These are phyloP conservation scores for Manacus vitellinus DNA, from an alignment of 2,113 vertebrate species.

Conservation along the genomic window DNA sequence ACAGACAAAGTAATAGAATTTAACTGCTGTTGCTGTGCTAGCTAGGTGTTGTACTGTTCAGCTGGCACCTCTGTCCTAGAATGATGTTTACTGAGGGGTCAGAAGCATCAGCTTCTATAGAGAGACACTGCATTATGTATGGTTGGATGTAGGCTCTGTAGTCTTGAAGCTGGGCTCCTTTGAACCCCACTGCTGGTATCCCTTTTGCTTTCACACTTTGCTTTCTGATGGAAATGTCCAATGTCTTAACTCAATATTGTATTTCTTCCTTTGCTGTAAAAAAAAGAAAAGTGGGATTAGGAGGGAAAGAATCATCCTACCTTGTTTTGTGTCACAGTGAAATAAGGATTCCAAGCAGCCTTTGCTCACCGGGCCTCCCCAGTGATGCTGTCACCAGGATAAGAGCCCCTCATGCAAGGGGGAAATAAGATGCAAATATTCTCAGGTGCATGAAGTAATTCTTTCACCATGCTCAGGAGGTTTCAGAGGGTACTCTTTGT, in stretches of 20 bases:
- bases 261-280: background rate
- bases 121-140: background rate
- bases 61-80: background rate
- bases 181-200: background rate
- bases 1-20: background rate
- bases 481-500: background rate
- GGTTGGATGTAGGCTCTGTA: background rate
- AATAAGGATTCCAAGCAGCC: background rate
- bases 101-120: background rate
- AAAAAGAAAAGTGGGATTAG: background rate
- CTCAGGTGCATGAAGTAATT: background rate
- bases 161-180: background rate
- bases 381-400: background rate
- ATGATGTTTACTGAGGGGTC: background rate
- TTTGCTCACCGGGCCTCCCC: background rate
- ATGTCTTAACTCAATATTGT: background rate
- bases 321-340: background rate
- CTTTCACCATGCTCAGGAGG: background rate
- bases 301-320: background rate
- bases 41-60: background rate
- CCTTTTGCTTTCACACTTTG: background rate
- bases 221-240: background rate
- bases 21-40: background rate
- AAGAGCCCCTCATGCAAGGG: background rate
- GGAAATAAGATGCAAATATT: background rate